phyloP scores from a whole-genome alignment of 2,797 vertebrate species.

The Oreortyx pictus region DNA sequence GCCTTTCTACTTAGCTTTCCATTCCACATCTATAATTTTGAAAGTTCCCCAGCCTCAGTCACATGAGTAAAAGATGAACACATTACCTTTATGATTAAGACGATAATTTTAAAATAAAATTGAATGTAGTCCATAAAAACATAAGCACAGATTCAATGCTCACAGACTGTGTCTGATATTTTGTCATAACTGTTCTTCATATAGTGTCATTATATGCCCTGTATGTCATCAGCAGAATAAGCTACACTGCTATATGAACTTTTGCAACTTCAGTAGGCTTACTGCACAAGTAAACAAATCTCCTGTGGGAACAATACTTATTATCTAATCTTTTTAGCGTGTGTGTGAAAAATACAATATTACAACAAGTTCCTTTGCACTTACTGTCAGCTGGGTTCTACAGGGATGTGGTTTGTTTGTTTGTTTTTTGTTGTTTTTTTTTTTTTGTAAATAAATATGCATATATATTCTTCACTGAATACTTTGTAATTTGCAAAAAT shows the following conservation, averaged over 20 bases:
- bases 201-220: background rate
- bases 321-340: background rate
- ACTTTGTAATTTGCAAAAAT: background rate
- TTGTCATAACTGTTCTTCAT: background rate
- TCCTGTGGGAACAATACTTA: background rate
- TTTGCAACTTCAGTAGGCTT: background rate
- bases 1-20: background rate
- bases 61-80: background rate
- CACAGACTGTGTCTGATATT: background rate
- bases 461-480: background rate
- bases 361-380: background rate
- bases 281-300: background rate
- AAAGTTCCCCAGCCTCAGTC: background rate
- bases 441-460: background rate
- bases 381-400: background rate
- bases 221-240: background rate
- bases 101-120: background rate
- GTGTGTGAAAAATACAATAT: background rate
- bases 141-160: background rate
- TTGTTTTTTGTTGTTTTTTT: too few species aligned
- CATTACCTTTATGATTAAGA: background rate
- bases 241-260: background rate
- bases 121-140: background rate
- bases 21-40: fast-evolving
- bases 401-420: background rate